Evolutionary conservation across 2,888 invertebrate species (phyloP), one percentile per base, ranked within the genome.

Genomic region (Timandra comae): DNA sequence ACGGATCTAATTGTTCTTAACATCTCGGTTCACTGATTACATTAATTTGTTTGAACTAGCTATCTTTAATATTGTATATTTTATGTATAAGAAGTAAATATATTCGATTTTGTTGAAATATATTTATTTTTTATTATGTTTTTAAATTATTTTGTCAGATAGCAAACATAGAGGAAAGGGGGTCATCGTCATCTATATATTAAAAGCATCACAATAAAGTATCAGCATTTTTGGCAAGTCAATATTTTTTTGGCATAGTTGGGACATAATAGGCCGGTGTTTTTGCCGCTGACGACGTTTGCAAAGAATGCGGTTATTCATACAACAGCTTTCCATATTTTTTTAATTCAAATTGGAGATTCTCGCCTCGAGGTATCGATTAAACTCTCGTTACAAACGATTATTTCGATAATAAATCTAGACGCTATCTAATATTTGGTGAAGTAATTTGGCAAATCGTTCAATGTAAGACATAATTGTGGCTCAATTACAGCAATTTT

Each of bases 311-410:
- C 68, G 71, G 72, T 64, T 72, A 64, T 49, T 53, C 54, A 52
- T 53, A 51, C 52, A 53, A 47, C 65, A 61, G 65, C 65, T 72
- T 70, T 69, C 70, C 63, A 63, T 52, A 68, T 69, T 73, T 72
- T 66, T 66, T 73, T 57, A 59, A 56, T 56, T 46, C 49, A n/a
- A n/a, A n/a, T n/a, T n/a, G 16, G 4, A 39, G 49, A 52, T 51
- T 57, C 53, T 48, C 48, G 57, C 56, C 55, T 51, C 46, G 39
- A 43, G 64, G 68, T 63, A 51, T 50, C 53, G 53, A 56, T 67
- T 62, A 62, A 61, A 59, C 54, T 51, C 60, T 62, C 56, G 54
- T 66, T 65, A 52, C 51, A 49, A 58, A 43, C 56, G 55, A 68
- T 63, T 59, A 56, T 52, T 49, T 41, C 35, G 44, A 54, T 54